Base-by-base conservation (phyloP, 2,113 vertebrate genomes). In the Oreocharis arfaki region DNA sequence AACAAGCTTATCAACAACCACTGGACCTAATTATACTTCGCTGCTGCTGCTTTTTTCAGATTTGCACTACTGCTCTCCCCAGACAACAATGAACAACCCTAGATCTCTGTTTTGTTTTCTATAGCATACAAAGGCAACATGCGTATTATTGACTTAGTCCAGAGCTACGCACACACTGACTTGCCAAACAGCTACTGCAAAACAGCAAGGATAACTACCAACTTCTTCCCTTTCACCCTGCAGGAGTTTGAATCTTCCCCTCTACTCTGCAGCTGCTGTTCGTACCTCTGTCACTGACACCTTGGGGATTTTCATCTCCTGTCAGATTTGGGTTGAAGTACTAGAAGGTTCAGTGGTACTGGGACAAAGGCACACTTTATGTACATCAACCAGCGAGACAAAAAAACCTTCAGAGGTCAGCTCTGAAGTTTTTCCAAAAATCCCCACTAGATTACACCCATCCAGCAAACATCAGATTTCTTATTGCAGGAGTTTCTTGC, bases 221-320 rank as follows among this genome's bases (percentile, higher is more conserved):
- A 1, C 23, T 63, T 46, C 55, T 61, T 73, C 53, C 57, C 57
- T 57, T 76, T 18, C 35, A 28, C 30, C 55, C 65, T 65, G 32
- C 46, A 90, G 46, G 24, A 89, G 44, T 17, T 71, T n/a, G 32
- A 53, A 41, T 19, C 32, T 39, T 67, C 19, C 28, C 14, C 30
- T 39, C 71, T 39, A 3, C 24, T 57, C 63, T 27, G 47, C 52
- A 83, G 61, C 47, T 86, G 32, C 24, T 35, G 13, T 30, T 71
- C 0, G 0, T 20, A 53, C 8, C 18, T 26, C 47, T 57, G 30
- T 20, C 35, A 52, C 3, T 5, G 30, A 56, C 50, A 65, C 23
- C 59, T 42, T 11, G 23, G 19, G 26, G 53, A 70, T 63, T 77
- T 84, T 14, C 24, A 59, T 14, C 55, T 64, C 64, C 69, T 69